Base-by-base conservation (phyloP, 2,797 vertebrate species). In the Potorous gilbertii region DNA sequence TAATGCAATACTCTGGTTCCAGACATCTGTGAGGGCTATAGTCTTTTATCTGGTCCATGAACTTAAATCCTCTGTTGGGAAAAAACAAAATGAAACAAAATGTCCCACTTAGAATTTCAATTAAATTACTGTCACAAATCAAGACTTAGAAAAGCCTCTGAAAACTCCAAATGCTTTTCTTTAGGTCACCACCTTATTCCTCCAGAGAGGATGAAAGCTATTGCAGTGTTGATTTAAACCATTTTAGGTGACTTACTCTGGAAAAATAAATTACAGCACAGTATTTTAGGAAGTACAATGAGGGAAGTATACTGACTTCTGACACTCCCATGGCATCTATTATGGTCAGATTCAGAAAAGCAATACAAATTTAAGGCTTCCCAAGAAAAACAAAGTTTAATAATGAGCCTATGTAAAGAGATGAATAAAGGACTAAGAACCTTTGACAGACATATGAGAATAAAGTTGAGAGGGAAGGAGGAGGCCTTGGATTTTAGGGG, bases 171-270 rank as follows among this genome's bases (percentile, higher is more conserved):
- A 14, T 13, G 56, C 46, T 92, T 52, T 18, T 92, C 40, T 94
- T 93, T 59, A 93, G 89, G 90, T 92, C 11, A 2, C 91, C 34
- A 54, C 59, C 91, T 93, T 94, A 9, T 62, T 92, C 95, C 94
- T 95, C 94, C 59, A 54, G 40, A 54, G 56, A 92, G 56, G 91
- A 24, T 50, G 90, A 93, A 27, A 50, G 40, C 90, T 96, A 34
- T 18, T 93, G 40, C 52, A 91, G 89, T 74, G 31, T 89, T 96
- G 93, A 66, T 91, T 89, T 91, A 94, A 96, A 92, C 29, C 52
- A 81, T 93, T n/a, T 40, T 8, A 93, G 81, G 50, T n/a, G 31
- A 93, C 11, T 87, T 54, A 34, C 54, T 94, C 74, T 87, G 74
- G 40, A 50, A 87, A 87, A 81, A 66, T 16, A 93, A 95, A 90